Evolutionary conservation across 2,797 vertebrate genomes (phyloP).

Genomic region (Alectoris magna): DNA sequence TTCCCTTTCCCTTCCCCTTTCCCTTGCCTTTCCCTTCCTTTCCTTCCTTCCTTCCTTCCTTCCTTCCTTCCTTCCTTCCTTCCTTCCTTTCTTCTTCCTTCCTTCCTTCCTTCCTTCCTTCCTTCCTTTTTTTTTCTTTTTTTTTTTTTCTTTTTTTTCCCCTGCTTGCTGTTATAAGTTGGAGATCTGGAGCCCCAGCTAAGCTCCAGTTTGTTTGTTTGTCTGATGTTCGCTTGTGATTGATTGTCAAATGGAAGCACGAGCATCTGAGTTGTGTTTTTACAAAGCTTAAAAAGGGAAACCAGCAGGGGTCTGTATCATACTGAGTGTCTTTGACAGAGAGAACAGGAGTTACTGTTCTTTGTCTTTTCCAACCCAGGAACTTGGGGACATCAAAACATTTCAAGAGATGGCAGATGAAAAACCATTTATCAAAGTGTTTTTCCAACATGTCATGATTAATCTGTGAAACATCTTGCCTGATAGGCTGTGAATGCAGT

Average conservation of each 20-base stretch:
- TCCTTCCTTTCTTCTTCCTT: too few relatives aligned
- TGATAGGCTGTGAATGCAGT: background rate
- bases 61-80: too few relatives aligned
- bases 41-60: too few relatives aligned
- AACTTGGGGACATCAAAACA: background rate
- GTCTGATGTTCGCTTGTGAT: too few relatives aligned
- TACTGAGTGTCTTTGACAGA: background rate
- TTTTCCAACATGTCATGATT: background rate
- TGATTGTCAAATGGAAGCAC: background rate
- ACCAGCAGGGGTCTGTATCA: rapidly evolving
- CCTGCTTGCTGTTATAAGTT: rapidly evolving
- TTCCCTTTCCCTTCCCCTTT: too few relatives aligned
- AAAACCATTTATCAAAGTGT: background rate
- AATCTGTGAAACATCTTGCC: background rate
- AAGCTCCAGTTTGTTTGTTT: background rate
- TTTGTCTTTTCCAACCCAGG: background rate
- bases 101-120: too few relatives aligned
- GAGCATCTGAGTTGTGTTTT: background rate
- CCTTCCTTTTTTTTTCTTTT: background rate
- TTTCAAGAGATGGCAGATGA: background rate
- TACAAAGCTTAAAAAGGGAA: background rate
- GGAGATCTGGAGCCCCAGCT: background rate
- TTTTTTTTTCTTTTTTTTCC: too few relatives aligned
- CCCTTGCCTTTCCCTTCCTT: too few relatives aligned
- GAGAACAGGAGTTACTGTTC: background rate